Percentiles rank a stretch among this genome's conserved stretches.
Conservation (phyloP, 92 coral and sea anemone species). For the Phenganax subtilis region DNA sequence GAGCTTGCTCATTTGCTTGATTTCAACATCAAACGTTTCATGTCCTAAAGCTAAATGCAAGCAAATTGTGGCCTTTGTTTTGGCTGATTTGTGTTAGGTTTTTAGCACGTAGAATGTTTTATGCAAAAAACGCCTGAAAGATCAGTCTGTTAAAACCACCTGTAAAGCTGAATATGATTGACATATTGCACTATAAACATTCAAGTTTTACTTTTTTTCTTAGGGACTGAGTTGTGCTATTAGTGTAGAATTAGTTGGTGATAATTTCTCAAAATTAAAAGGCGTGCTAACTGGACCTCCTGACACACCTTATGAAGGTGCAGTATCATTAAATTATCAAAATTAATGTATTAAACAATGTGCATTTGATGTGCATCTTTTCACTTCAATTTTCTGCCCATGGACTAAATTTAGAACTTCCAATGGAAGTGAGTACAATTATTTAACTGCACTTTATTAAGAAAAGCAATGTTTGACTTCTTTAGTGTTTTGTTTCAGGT, state of each 20-base stretch:
- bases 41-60: no score
- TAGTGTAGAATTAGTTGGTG: conserved; percentile 74
- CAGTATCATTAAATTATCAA: neutral
- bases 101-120: no score
- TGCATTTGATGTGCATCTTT: no score
- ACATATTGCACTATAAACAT: neutral
- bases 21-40: no score
- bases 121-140: no score
- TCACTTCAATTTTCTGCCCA: no score
- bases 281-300: conserved; percentile 97
- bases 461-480: neutral
- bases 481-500: conserved; percentile 49
- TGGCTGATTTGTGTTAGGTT: no score
- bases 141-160: neutral
- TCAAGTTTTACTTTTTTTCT: neutral
- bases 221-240: conserved; percentile 67
- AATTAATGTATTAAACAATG: neutral
- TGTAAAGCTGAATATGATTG: neutral
- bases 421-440: neutral
- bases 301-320: conserved; percentile 98
- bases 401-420: no score
- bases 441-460: neutral
- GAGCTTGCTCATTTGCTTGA: no score
- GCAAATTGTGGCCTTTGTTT: no score
- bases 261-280: conserved; percentile 68